A percentile compares a stretch with the other conserved stretches of the same genome.
These are phyloP conservation scores for Carassius carassius DNA, from an alignment of 2,113 vertebrate species.

Conservation along the genomic window DNA sequence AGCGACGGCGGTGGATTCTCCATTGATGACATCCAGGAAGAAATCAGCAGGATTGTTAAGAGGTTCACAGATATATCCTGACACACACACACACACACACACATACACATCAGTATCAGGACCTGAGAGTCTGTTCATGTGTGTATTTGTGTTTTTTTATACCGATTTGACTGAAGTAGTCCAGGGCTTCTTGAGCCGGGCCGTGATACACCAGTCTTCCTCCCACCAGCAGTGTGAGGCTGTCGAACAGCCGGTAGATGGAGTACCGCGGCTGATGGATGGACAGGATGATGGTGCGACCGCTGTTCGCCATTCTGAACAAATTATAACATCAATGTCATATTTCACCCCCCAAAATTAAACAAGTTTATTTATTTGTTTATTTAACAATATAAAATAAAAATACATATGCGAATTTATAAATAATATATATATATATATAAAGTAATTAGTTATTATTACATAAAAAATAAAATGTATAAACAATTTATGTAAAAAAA, in stretches of 20 bases:
- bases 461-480: too few species aligned
- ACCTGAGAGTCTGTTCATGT: neutral
- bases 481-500: too few species aligned
- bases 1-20: constrained; percentile 79
- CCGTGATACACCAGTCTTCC: constrained; percentile 76
- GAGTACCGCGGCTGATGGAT: constrained; percentile 95
- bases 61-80: constrained; percentile 87
- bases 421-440: too few species aligned
- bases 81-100: constrained; percentile 46
- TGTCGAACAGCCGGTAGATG: constrained; percentile 91
- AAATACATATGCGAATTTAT: too few species aligned
- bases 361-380: too few species aligned
- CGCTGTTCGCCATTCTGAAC: constrained; percentile 81
- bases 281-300: constrained; percentile 91
- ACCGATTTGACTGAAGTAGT: constrained; percentile 75
- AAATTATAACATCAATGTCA: constrained; percentile 1
- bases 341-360: neutral
- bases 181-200: too few species aligned
- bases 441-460: too few species aligned
- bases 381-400: too few species aligned
- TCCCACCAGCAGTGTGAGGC: constrained; percentile 75
- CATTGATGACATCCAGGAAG: constrained; percentile 93
- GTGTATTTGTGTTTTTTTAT: constrained; percentile 18
- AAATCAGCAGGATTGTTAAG: constrained; percentile 97
- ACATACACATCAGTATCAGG: neutral